Conservation (phyloP, 1,140 invertebrate species). For the Akabosia matsudoensis region DNA sequence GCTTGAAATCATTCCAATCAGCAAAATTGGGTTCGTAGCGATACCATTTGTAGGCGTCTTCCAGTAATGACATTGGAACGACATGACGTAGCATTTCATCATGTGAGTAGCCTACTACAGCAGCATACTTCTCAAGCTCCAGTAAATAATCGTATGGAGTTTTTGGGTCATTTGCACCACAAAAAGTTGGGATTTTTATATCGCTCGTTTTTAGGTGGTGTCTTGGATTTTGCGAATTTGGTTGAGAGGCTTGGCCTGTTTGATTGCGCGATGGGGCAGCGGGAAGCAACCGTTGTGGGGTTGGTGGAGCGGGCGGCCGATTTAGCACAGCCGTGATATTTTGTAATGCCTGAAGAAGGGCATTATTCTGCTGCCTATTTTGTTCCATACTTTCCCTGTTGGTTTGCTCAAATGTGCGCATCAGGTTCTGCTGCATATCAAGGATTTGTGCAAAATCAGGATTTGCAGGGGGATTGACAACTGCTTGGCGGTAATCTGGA, state of each 20-base stretch:
- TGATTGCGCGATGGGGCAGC: not conserved
- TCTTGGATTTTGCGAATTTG: too few species aligned
- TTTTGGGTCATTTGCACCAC: constrained; percentile 13
- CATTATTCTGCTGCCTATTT: not conserved
- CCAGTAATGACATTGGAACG: constrained; percentile 1
- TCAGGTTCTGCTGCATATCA: not conserved
- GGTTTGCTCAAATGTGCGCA: not conserved
- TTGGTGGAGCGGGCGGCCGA: not conserved
- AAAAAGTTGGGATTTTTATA: constrained; percentile 13
- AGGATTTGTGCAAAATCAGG: not conserved
- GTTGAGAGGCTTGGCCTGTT: not conserved
- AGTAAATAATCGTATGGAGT: constrained; percentile 30
- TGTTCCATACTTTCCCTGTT: not conserved
- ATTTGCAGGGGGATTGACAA: not conserved
- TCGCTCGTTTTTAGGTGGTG: constrained; percentile 8
- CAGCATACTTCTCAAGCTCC: constrained; percentile 25
- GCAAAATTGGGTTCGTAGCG: not conserved
- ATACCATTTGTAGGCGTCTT: constrained; percentile 23
- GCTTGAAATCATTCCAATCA: not conserved
- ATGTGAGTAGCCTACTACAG: not conserved
- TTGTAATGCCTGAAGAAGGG: not conserved
- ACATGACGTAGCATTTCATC: constrained; percentile 5
- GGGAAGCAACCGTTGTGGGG: too few species aligned
- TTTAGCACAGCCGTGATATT: not conserved
- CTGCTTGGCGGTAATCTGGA: not conserved